Evolutionary conservation across 1,140 invertebrate species (phyloP).

Genomic region (Neodiprion fabricii): DNA sequence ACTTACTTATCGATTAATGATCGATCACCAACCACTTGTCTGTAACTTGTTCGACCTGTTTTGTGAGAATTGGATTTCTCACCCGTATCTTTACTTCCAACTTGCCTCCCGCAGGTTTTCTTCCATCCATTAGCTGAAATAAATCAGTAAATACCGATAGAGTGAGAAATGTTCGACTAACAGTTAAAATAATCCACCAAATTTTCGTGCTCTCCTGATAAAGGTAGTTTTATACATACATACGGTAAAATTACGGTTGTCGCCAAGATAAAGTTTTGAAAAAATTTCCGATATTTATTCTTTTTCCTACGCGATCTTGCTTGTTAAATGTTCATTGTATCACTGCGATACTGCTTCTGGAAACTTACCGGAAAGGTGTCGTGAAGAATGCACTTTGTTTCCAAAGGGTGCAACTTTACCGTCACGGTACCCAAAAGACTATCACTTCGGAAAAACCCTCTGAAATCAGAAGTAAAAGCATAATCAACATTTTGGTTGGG

Average conservation of each 20-base stretch:
- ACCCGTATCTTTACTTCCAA: constrained; percentile 90
- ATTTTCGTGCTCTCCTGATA: constrained; percentile 3
- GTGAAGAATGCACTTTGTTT: constrained; percentile 86
- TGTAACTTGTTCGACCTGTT: constrained; percentile 88
- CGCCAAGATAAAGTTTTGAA: neutral
- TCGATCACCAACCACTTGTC: constrained; percentile 93
- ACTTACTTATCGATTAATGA: constrained; percentile 40
- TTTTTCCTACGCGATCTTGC: neutral
- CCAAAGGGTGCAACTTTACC: constrained; percentile 85
- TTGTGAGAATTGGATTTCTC: constrained; percentile 88
- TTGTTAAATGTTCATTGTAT: too few species aligned
- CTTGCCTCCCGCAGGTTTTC: constrained; percentile 87
- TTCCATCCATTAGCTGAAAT: constrained; percentile 85
- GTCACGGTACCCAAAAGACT: constrained; percentile 82
- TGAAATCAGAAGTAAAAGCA: constrained; percentile 68
- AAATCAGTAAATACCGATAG: constrained; percentile 29
- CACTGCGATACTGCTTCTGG: neutral
- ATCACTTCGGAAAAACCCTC: constrained; percentile 89
- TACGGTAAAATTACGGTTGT: neutral
- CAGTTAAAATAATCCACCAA: constrained; percentile 11
- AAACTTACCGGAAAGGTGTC: constrained; percentile 89
- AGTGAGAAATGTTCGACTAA: neutral
- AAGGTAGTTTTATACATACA: constrained; percentile 9
- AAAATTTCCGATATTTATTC: neutral
- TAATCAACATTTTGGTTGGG: neutral